Conservation (phyloP, 2,113 vertebrate genomes). For the Macaca nemestrina region DNA sequence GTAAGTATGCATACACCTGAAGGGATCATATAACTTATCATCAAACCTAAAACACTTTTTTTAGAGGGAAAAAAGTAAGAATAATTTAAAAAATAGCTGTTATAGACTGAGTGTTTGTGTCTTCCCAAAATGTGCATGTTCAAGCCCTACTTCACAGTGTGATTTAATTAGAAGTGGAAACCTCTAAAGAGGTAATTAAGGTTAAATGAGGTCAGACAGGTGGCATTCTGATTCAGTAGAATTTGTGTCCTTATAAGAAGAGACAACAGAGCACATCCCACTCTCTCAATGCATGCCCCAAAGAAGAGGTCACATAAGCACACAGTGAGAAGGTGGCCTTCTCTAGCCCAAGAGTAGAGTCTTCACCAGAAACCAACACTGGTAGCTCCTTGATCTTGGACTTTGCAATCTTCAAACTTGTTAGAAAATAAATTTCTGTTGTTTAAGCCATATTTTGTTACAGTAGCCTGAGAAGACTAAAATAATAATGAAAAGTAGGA, state of each 20-base stretch:
- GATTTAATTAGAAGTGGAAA: not conserved
- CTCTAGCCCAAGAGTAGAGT: not conserved
- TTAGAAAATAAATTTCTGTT: not conserved
- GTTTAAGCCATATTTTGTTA: not conserved
- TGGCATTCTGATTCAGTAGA: not conserved
- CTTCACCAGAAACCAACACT: not conserved
- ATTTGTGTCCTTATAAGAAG: not conserved
- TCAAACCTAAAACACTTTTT: not conserved
- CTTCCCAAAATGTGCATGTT: not conserved
- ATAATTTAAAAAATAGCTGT: not conserved
- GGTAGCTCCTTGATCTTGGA: not conserved
- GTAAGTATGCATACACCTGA: not conserved
- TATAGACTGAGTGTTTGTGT: not conserved
- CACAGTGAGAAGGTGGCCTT: not conserved
- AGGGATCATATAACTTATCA: not conserved
- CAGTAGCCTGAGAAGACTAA: not conserved
- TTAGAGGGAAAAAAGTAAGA: not conserved
- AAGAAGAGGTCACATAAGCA: not conserved
- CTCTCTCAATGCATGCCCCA: not conserved
- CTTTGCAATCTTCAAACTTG: not conserved
- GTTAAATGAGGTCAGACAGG: not conserved
- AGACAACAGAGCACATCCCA: not conserved
- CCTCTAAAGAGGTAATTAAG: not conserved
- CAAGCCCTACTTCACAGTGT: not conserved
- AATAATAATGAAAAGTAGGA: not conserved